Base-by-base conservation (phyloP, 2,888 invertebrate genomes). In the Melieria omissa region DNA sequence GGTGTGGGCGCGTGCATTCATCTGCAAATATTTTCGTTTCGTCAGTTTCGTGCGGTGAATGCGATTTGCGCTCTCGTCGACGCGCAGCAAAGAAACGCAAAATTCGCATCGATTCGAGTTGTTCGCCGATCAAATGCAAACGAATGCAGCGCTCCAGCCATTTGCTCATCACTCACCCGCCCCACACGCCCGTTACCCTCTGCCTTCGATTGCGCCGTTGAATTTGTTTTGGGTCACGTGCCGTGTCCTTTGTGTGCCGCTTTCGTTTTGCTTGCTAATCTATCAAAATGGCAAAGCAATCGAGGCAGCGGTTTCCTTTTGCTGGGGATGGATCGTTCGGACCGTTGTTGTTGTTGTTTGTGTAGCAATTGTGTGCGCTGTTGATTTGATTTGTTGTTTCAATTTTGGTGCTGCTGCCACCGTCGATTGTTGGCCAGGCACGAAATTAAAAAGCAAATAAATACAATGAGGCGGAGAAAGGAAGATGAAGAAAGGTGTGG, bases 201-300 rank as follows among this genome's bases (percentile, higher is more conserved):
- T 71, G 54, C 66, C 73, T 65, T 69, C 29, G 45, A 66, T 44
- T 58, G 61, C 71, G 60, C 73, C 73, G 72, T 75, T 75, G 77
- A 76, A 77, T 78, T 79, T 75, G 75, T 77, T 76, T 77, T 73
- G 70, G 78, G 78, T 77, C 79, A 79, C 79, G 79, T 80, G 80
- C 70, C 80, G 70, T 74, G 69, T 72, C 64, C 58, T 76, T 69
- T 74, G 68, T 74, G 72, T 75, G 76, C 75, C 83, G 81, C 79
- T 78, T 80, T 84, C 82, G 82, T 80, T 83, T 80, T 78, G 75
- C 76, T 78, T 82, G 80, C 84, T 83, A 84, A 84, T 84, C 84
- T 83, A 84, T 84, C 84, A 84, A 76, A 77, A 75, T 60, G 57
- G n/a, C 45, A 71, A 65, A 52, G 60, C 60, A 57, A 49, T 63